These are phyloP conservation scores for Centropyge bicolor DNA, from an alignment of 2,797 vertebrate species.

Conservation along the genomic window DNA sequence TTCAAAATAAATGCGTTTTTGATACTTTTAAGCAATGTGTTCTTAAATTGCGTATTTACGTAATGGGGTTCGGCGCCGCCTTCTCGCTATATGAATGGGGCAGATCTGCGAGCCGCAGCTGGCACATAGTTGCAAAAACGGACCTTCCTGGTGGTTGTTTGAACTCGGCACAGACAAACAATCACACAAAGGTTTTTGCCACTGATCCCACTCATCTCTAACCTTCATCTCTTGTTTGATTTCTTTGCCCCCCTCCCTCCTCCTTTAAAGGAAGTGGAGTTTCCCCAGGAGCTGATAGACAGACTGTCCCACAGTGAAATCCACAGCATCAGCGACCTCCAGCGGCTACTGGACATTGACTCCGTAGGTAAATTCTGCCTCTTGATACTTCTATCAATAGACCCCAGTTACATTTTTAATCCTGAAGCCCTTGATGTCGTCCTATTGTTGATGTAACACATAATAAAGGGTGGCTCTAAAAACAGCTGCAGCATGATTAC, in stretches of 20 bases:
- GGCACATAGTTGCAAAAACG: constrained; percentile 41
- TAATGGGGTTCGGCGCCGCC: not conserved
- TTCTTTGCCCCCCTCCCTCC: constrained; percentile 28
- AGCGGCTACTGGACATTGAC: constrained; percentile 98
- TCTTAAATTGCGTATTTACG: constrained; percentile 4
- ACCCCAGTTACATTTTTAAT: constrained; percentile 49
- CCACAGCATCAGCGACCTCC: constrained; percentile 98
- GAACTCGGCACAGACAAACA: constrained; percentile 32
- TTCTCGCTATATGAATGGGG: not conserved
- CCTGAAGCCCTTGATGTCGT: constrained; percentile 4
- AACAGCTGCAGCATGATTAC: constrained; percentile 9
- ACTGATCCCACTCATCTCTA: constrained; percentile 56
- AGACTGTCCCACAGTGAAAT: constrained; percentile 96
- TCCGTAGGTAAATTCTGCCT: constrained; percentile 98
- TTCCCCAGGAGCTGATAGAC: constrained; percentile 96
- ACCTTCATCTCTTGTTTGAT: constrained; percentile 68
- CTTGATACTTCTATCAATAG: constrained; percentile 68
- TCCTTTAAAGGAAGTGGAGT: constrained; percentile 90
- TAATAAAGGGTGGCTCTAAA: not conserved
- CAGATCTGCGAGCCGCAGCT: constrained; percentile 31
- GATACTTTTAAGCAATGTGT: not conserved
- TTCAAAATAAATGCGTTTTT: too few species aligned
- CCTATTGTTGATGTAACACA: constrained; percentile 26
- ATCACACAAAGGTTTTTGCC: constrained; percentile 32
- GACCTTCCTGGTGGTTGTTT: constrained; percentile 29